Evolutionary conservation across 2,113 vertebrate genomes (phyloP).

Genomic region (Phoxinus phoxinus): DNA sequence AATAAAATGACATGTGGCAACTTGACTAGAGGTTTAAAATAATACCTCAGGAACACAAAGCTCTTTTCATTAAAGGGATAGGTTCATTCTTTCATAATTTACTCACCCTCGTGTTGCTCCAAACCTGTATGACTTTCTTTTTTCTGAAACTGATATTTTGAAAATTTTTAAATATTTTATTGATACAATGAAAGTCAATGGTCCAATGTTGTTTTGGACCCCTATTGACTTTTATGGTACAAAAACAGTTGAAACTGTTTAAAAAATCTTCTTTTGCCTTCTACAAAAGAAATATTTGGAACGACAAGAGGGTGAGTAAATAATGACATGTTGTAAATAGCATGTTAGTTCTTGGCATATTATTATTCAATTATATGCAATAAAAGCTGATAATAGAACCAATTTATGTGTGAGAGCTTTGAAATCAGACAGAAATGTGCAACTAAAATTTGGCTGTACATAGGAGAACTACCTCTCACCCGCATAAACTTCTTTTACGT

Average conservation of each 20-base stretch:
- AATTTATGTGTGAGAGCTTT: not conserved
- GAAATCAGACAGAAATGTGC: constrained; percentile 7
- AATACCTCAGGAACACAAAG: not conserved
- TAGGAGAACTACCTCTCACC: constrained; percentile 9
- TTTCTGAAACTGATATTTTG: no score
- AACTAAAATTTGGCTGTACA: not conserved
- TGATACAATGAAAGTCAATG: not conserved
- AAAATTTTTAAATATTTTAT: not conserved
- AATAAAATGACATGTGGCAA: not conserved
- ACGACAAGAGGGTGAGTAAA: not conserved
- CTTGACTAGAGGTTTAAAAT: not conserved
- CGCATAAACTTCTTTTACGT: not conserved
- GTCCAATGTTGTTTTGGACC: not conserved
- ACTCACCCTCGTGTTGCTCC: not conserved
- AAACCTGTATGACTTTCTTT: not conserved
- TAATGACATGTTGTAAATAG: no score
- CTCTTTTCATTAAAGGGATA: not conserved
- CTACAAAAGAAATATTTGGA: not conserved
- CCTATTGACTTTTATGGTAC: no score
- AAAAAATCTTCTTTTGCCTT: not conserved
- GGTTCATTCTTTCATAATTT: not conserved
- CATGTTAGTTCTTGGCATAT: no score
- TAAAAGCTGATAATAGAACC: not conserved
- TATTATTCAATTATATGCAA: no score
- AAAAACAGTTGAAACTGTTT: not conserved